Percentiles rank a stretch among this genome's conserved stretches.
Conservation (phyloP, 1,140 invertebrate species). For the Aphis craccivora region DNA sequence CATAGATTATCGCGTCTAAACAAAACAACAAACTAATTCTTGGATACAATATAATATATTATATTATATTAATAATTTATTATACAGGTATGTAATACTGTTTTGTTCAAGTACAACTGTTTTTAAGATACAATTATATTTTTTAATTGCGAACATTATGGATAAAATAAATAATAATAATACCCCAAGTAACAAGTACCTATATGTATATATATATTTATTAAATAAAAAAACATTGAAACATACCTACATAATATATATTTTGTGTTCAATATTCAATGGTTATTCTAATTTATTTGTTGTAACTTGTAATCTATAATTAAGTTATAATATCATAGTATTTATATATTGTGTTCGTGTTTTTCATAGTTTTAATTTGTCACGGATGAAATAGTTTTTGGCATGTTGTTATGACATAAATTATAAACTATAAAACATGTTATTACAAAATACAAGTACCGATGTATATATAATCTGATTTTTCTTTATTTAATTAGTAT, state of each 20-base stretch:
- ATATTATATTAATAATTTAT: too few relatives aligned
- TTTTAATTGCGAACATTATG: too few relatives aligned
- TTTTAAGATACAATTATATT: not conserved
- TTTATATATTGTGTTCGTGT: not conserved
- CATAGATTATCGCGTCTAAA: too few relatives aligned
- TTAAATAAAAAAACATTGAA: not conserved
- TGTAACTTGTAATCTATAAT: not conserved
- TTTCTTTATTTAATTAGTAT: constrained; percentile 7
- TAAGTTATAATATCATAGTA: not conserved
- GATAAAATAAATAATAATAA: too few relatives aligned
- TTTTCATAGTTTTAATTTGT: constrained; percentile 6
- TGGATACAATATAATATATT: too few relatives aligned
- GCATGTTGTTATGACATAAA: constrained; percentile 1
- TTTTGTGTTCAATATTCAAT: not conserved
- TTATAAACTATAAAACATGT: not conserved
- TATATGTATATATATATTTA: not conserved
- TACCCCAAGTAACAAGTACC: too few relatives aligned
- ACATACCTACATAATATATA: not conserved
- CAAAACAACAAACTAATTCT: too few relatives aligned
- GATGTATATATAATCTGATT: not conserved
- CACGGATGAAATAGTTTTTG: constrained; percentile 21
- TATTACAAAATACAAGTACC: not conserved
- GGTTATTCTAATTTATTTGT: not conserved
- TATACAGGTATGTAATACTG: not conserved
- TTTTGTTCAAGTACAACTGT: not conserved